A percentile compares a stretch with the other conserved stretches of the same genome.
Conservation (phyloP, 2,888 invertebrate species). For the Chrysotoxum bicinctum region DNA sequence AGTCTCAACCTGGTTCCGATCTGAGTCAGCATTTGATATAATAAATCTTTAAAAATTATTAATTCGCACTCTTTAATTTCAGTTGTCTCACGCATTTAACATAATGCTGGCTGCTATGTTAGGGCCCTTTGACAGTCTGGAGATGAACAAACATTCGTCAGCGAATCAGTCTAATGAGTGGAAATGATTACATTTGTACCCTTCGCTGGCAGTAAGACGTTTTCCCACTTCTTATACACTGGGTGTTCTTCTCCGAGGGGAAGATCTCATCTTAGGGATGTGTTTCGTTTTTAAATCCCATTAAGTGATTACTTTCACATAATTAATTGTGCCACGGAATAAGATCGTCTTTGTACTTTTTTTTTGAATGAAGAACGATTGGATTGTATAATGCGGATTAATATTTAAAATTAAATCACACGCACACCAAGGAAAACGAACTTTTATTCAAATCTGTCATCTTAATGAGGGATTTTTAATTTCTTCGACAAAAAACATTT, state of each 20-base stretch:
- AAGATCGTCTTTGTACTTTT: conserved; percentile 20
- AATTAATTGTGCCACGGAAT: conserved; percentile 61
- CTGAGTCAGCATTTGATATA: no score
- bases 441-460: conserved; percentile 56
- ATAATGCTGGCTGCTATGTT: neutral
- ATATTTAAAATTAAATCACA: conserved; percentile 56
- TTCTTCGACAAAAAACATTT: conserved; percentile 7
- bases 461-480: conserved; percentile 20
- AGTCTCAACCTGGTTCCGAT: no score
- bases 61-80: conserved; percentile 31
- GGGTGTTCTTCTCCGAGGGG: neutral
- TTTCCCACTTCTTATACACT: neutral
- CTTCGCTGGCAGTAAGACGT: conserved; percentile 43
- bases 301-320: conserved; percentile 72
- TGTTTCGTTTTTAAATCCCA: conserved; percentile 55
- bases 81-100: conserved; percentile 13
- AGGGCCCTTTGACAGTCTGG: conserved; percentile 29
- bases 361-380: neutral
- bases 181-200: conserved; percentile 68
- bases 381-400: conserved; percentile 3
- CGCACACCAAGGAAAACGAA: neutral
- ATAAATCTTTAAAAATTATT: neutral
- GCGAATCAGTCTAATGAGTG: conserved; percentile 66
- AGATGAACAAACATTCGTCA: conserved; percentile 52
- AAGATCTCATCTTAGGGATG: neutral